These are phyloP conservation scores for Enteromius viviparus DNA, from an alignment of 2,797 vertebrate species.

Conservation along the genomic window DNA sequence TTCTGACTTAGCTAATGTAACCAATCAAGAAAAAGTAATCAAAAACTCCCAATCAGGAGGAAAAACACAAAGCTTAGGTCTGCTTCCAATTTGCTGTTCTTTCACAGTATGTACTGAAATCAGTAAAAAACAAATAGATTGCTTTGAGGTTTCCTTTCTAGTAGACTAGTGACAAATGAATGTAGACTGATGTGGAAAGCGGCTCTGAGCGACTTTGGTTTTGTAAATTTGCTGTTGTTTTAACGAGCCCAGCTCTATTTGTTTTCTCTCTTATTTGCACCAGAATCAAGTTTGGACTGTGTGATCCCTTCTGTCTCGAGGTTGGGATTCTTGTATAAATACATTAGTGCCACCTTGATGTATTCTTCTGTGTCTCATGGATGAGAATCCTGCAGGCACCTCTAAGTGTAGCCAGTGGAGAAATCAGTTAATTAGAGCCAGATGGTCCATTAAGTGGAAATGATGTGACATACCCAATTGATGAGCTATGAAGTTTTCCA, in stretches of 20 bases:
- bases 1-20: background rate
- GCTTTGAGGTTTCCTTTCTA: background rate
- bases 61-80: background rate
- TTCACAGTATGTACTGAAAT: background rate
- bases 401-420: background rate
- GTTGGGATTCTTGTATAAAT: constrained; percentile 19
- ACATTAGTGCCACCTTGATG: constrained; percentile 1
- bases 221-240: background rate
- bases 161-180: background rate
- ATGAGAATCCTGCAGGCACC: background rate
- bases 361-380: background rate
- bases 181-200: background rate
- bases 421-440: background rate
- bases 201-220: background rate
- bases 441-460: constrained; percentile 37
- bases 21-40: background rate
- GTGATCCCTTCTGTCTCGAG: background rate
- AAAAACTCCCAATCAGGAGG: background rate
- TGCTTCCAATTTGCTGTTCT: background rate
- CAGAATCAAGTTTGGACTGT: background rate
- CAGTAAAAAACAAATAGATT: background rate
- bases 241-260: background rate
- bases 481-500: background rate
- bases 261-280: background rate
- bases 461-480: constrained; percentile 6